phyloP scores from a whole-genome alignment of 1,140 invertebrate species.

The Euborellia annulipes region DNA sequence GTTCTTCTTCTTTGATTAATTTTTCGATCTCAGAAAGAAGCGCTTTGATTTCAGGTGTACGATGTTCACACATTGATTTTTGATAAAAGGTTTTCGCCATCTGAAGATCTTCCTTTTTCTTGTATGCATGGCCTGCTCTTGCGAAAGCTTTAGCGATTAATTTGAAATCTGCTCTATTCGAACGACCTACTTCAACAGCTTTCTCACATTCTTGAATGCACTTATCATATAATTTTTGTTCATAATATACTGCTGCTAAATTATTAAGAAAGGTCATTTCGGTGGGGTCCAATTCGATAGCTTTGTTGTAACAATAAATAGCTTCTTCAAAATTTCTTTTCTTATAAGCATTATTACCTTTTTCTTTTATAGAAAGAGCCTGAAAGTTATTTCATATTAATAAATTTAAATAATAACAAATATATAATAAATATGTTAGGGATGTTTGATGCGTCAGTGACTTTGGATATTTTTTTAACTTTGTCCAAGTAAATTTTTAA shows the following conservation, averaged over 20 bases:
- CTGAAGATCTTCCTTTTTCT: constrained; percentile 46
- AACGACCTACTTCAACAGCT: constrained; percentile 87
- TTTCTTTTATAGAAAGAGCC: constrained; percentile 70
- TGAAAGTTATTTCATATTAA: no score
- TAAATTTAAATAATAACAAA: no score
- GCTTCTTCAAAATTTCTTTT: constrained; percentile 87
- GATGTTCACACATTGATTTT: constrained; percentile 93
- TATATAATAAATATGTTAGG: no score
- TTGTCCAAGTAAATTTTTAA: no score
- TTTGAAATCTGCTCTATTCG: constrained; percentile 94
- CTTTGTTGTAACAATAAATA: constrained; percentile 74
- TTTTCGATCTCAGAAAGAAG: constrained; percentile 63
- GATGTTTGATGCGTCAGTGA: no score
- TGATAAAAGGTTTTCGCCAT: constrained; percentile 87
- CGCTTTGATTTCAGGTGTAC: constrained; percentile 83
- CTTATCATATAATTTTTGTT: constrained; percentile 83
- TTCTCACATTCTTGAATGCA: constrained; percentile 89
- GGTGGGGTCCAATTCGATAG: constrained; percentile 73
- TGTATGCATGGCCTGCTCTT: constrained; percentile 50
- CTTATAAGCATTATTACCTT: constrained; percentile 90
- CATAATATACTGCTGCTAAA: constrained; percentile 92
- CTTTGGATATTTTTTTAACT: no score
- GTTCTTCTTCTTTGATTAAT: constrained; percentile 77
- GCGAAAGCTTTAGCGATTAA: constrained; percentile 89
- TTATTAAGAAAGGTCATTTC: constrained; percentile 92